A percentile compares a stretch with the other conserved stretches of the same genome.
Conservation (phyloP, 2,797 vertebrate species). For the Huso huso region DNA sequence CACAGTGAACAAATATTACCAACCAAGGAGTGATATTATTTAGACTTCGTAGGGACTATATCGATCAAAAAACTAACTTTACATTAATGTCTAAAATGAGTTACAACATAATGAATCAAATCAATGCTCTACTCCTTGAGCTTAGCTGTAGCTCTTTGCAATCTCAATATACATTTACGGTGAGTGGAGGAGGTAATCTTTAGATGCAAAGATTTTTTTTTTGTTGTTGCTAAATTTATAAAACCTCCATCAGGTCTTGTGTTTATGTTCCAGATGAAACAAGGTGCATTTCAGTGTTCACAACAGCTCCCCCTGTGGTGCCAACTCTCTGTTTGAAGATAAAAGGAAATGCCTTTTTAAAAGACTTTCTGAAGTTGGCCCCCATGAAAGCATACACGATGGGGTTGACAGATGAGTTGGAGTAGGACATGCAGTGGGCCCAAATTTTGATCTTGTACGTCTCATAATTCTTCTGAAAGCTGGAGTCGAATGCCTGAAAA, state of each 20-base stretch:
- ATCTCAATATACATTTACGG: too few species aligned
- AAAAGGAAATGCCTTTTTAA: conserved; percentile 56
- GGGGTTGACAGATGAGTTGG: conserved; percentile 59
- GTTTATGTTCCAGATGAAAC: conserved; percentile 33
- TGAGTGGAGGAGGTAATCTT: too few species aligned
- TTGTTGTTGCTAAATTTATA: neutral
- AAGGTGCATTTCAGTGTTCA: conserved; percentile 38
- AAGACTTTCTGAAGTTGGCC: conserved; percentile 63
- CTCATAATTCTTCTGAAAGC: conserved; percentile 38
- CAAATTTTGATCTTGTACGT: conserved; percentile 64
- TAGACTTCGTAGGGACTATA: too few species aligned
- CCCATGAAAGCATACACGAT: conserved; percentile 64
- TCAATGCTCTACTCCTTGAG: too few species aligned
- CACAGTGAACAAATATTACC: too few species aligned
- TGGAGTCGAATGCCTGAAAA: conserved; percentile 51
- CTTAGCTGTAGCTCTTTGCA: too few species aligned
- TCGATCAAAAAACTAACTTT: too few species aligned
- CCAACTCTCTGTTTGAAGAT: conserved; percentile 35
- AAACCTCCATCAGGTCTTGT: conserved; percentile 14
- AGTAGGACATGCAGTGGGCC: conserved; percentile 69
- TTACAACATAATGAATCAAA: too few species aligned
- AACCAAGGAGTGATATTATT: too few species aligned
- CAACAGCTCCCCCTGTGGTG: conserved; percentile 16
- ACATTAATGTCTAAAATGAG: too few species aligned
- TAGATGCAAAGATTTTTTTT: too few species aligned